A percentile compares a stretch with the other conserved stretches of the same genome.
Evolutionary conservation across 2,797 vertebrate genomes (phyloP).

Genomic region (Clamator glandarius): DNA sequence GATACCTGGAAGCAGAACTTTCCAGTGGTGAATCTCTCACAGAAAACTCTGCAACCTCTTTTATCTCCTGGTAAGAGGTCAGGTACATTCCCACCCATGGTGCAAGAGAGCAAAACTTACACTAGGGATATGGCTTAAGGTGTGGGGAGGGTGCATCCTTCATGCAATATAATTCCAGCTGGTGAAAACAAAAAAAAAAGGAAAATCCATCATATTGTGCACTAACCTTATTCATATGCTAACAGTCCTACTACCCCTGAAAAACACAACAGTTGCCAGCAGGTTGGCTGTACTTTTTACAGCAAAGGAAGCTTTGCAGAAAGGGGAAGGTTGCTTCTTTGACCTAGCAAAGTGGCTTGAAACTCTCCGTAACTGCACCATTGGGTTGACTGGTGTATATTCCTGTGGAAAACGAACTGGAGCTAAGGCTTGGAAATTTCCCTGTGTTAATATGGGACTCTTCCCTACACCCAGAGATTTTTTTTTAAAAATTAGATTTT

Average conservation of each 20-base stretch:
- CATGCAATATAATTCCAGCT: background rate
- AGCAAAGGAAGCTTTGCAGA: background rate
- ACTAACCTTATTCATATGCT: background rate
- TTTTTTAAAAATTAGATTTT: slow-evolving; percentile 21
- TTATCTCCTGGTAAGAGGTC: background rate
- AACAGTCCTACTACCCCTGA: background rate
- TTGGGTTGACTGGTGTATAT: slow-evolving; percentile 28
- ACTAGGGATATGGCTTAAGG: background rate
- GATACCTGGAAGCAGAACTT: slow-evolving; percentile 16
- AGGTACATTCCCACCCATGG: background rate
- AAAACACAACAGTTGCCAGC: background rate
- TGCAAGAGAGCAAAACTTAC: background rate
- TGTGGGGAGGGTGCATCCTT: background rate
- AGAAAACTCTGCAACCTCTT: background rate
- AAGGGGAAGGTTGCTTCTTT: background rate
- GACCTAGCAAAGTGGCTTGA: background rate
- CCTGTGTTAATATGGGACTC: slow-evolving; percentile 21
- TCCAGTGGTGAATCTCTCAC: background rate
- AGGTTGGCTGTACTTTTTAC: background rate
- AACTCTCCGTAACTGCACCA: background rate
- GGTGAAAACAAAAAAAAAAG: background rate
- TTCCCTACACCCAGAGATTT: background rate
- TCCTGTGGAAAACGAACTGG: slow-evolving; percentile 52
- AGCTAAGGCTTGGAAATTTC: slow-evolving; percentile 23
- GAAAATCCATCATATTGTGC: background rate